Evolutionary conservation across 2,113 vertebrate species (phyloP), one percentile per base, ranked within the genome.

Genomic region (Diadophis punctatus): DNA sequence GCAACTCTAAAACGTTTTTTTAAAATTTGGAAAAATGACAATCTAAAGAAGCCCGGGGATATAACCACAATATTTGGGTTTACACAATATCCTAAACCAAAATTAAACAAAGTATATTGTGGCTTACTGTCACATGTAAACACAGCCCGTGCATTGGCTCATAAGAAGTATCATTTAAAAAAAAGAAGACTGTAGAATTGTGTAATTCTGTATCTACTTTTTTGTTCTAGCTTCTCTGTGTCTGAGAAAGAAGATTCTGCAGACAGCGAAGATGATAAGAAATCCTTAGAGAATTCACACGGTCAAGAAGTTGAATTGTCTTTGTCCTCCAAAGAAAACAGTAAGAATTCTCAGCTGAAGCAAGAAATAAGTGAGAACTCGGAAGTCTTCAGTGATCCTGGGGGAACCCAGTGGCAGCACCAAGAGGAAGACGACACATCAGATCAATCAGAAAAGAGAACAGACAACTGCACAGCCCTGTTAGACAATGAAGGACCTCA

Each of bases 241-340:
- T 12, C 84, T 84, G 93, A 89, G 92, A 58, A 80, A 90, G 93
- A 68, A 20, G 90, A 30, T 87, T 39, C 27, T 55, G 34, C 63
- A 3, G 3, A 3, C 1, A 23, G n/a, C 80, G 90, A 23, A 1
- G 4, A 3, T 0, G 49, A 58, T 0, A 34, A 88, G 86, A 53
- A 53, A 55, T 0, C 0, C 3, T 6, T 0, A 60, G 94, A 74
- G 55, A 0, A 0, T 12, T 25, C 0, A 0, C 10, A 20, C 34
- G 16, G 86, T 85, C 16, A 46, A 94, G 90, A 89, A 3, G 0
- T 2, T 53, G 92, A 89, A 87, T 16, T 14, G 3, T 0, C 16
- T 86, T 91, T 49, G 23, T 0, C 3, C 84, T 74, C 60, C 3
- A 74, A 55, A 53, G 25, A 11, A 0, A 1, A 48, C 39, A 91